Conservation (phyloP, 2,888 invertebrate genomes). For the Podotricha telesiphe region DNA sequence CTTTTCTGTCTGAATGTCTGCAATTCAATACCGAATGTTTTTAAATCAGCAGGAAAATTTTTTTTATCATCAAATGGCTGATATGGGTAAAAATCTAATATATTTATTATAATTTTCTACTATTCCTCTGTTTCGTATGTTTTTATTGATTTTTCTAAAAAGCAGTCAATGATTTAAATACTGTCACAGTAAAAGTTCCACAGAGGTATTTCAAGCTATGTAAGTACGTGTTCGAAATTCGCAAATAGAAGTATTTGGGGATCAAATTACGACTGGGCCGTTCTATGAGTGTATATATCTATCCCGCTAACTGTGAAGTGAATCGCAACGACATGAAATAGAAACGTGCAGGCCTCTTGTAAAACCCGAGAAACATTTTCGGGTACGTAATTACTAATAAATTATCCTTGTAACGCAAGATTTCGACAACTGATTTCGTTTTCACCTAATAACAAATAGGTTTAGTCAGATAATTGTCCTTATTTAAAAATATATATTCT, state of each 20-base stretch:
- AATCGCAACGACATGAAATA: slow-evolving; percentile 49
- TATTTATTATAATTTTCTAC: background rate
- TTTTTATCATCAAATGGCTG: no score
- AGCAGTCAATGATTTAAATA: slow-evolving; percentile 62
- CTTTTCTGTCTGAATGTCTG: no score
- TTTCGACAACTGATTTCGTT: slow-evolving; percentile 48
- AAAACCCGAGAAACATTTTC: slow-evolving; percentile 46
- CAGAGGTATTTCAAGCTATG: slow-evolving; percentile 47
- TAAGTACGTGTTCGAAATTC: slow-evolving; percentile 53
- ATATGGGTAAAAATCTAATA: no score
- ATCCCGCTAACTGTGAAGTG: slow-evolving; percentile 44
- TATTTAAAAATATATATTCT: background rate
- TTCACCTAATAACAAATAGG: slow-evolving; percentile 49
- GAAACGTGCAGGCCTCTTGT: slow-evolving; percentile 45
- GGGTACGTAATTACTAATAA: slow-evolving; percentile 47
- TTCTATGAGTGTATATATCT: slow-evolving; percentile 30
- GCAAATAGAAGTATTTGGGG: slow-evolving; percentile 48
- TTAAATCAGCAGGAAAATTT: no score
- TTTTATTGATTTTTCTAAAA: slow-evolving; percentile 1
- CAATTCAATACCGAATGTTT: no score
- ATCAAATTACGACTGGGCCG: slow-evolving; percentile 44
- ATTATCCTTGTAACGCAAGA: slow-evolving; percentile 46
- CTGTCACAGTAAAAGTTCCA: slow-evolving; percentile 53
- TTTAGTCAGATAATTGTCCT: slow-evolving; percentile 27
- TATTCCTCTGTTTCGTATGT: background rate